phyloP scores from a whole-genome alignment of 2,888 invertebrate genomes.

The Aporophyla lueneburgensis region DNA sequence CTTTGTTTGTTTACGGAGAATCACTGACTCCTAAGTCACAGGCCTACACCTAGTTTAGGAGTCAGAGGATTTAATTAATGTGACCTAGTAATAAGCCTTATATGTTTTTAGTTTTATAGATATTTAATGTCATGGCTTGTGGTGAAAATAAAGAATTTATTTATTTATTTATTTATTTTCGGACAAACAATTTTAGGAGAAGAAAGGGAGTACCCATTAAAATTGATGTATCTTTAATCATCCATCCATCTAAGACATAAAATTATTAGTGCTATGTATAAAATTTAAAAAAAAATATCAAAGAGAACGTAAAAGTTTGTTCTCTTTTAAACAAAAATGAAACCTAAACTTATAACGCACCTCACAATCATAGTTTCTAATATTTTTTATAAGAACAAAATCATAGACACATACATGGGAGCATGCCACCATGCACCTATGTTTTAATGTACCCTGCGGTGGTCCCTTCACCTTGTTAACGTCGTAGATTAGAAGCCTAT shows the following conservation, averaged over 20 bases:
- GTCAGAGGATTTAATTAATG: too few species aligned
- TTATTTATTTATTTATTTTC: too few species aligned
- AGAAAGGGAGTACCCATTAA: too few species aligned
- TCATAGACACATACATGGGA: neutral
- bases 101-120: too few species aligned
- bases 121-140: too few species aligned
- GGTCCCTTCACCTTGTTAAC: neutral
- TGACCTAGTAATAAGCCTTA: too few species aligned
- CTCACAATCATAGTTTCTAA: slow-evolving; percentile 21
- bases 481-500: too few species aligned
- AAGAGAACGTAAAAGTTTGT: neutral
- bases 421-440: neutral
- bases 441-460: neutral
- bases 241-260: neutral
- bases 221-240: neutral
- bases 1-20: too few species aligned
- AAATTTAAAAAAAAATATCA: neutral
- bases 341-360: slow-evolving; percentile 11
- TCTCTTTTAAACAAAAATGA: neutral
- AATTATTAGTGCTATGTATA: neutral
- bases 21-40: too few species aligned
- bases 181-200: too few species aligned
- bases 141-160: too few species aligned
- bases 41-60: too few species aligned
- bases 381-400: neutral